Evolutionary conservation across 92 coral and sea anemone species (phyloP), one percentile per base, ranked within the genome.

Genomic region (Palythoa caribaeorum): DNA sequence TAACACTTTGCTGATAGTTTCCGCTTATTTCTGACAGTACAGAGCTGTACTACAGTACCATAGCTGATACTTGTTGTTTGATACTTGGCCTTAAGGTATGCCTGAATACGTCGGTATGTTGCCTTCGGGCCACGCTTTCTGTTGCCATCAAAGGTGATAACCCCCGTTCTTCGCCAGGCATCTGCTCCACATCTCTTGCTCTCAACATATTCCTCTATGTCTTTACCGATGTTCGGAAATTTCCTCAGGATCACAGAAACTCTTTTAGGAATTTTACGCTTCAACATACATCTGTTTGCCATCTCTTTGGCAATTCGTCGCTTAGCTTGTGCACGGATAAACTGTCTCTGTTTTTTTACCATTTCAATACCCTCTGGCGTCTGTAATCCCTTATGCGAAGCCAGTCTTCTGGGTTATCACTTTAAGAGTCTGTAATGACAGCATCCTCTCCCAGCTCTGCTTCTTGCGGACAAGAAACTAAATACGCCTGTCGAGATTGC

Each of bases 21-120:
- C 40, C 95, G 80, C 20, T 79, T 90, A 39, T 86, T 88, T 69
- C 87, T 79, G 1, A 90, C 36, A 14, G 78, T 68, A 50, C 95
- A 93, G 1, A 88, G 75, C 76, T 93, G 95, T 0, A 93, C 95
- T 0, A 93, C 87, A 6, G 95, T 90, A 16, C 91, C 93, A 87
- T 92, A 90, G 5, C 89, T 86, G 16, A 90, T 83, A 9, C 60
- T 85, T 2, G 6, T 47, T 20, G 90, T 87, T 2, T 90, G 69
- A 77, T 92, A 92, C 53, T 83, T 89, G 12, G 83, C 19, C n/a
- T 71, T 28, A 3, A 92, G 84, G 44, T 87, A 80, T 38, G 71
- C 91, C 40, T 92, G 77, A 9, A 90, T 92, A 4, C 93, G 71
- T 47, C 51, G 83, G 80, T 90, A 92, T 1, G 91, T 57, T 7